Evolutionary conservation across 2,888 invertebrate genomes (phyloP), one percentile per base, ranked within the genome.

Genomic region (Thereva nobilitata): DNA sequence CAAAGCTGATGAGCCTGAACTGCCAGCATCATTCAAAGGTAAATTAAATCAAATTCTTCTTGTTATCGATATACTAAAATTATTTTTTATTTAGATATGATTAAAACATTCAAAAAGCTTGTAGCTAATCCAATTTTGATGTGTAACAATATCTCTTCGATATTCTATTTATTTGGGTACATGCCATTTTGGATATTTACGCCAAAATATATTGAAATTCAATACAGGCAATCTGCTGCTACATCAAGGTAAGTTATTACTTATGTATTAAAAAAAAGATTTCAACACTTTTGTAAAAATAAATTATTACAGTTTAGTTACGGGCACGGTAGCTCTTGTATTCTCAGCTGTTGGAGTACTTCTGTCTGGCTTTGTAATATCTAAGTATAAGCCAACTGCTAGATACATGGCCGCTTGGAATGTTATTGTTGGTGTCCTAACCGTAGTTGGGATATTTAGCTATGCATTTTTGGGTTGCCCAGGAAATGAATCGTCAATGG

Each of bases 131-230:
- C 84, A 47, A 86, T 88, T 0, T 84, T 89, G 69, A 86, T 91
- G 83, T 87, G 86, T 75, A 89, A 91, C 75, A 90, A 89, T 68
- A 80, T 90, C 1, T 88, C 90, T 0, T 86, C 88, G 12, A 86
- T 90, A 8, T 89, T 89, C 74, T 91, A 90, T 73, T 84, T 89
- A 67, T 82, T 88, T 74, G 88, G 88, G 1, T 88, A 87, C 75
- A 86, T 87, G 81, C 90, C 91, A 0, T 90, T 89, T 74, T 90
- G 90, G 86, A 89, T 91, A 54, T 92, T 91, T 75, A 85, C 91
- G 77, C 91, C 92, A 0, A 92, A 92, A 77, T 91, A 91, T 75
- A 89, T 93, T 70, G 92, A 93, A 79, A 90, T 89, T 0, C 90
- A 91, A 78, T 93, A 90, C 78, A 84, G 87, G 66, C 88, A 89